Percentiles rank a stretch among this genome's conserved stretches.
phyloP scores from a whole-genome alignment of 2,113 vertebrate species.

The Agelaius tricolor region DNA sequence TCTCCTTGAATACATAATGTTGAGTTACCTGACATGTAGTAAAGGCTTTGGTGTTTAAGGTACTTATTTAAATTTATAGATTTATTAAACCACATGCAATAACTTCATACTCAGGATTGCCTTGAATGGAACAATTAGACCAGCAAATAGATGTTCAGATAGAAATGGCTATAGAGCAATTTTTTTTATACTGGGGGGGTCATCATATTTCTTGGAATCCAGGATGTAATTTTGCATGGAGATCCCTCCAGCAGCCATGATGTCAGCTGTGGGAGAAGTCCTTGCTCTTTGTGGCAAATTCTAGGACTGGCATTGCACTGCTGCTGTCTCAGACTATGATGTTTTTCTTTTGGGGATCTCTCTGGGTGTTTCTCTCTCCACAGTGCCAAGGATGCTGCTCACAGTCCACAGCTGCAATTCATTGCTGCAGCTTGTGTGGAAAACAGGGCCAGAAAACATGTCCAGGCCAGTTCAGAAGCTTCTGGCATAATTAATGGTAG shows the following conservation, averaged over 20 bases:
- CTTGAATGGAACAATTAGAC: not conserved
- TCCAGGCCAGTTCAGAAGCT: not conserved
- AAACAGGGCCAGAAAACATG: not conserved
- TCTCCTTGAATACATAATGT: not conserved
- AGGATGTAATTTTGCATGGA: not conserved
- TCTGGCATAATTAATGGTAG: not conserved
- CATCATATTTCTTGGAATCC: not conserved
- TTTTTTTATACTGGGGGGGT: not conserved
- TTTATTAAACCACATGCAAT: not conserved
- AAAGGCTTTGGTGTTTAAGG: not conserved
- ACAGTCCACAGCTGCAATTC: not conserved
- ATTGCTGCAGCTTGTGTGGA: accelerated
- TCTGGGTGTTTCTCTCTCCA: not conserved
- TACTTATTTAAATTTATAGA: not conserved
- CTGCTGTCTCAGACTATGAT: not conserved
- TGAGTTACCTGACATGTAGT: not conserved
- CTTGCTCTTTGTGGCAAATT: not conserved
- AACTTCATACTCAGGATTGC: not conserved
- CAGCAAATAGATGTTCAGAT: not conserved
- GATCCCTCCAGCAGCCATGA: accelerated
- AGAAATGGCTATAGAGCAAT: not conserved
- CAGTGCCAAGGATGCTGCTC: not conserved
- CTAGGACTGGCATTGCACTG: not conserved
- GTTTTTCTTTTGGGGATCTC: not conserved
- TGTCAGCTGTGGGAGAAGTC: not conserved